phyloP scores from a whole-genome alignment of 2,888 invertebrate genomes.

The Neoscelio sp. region DNA sequence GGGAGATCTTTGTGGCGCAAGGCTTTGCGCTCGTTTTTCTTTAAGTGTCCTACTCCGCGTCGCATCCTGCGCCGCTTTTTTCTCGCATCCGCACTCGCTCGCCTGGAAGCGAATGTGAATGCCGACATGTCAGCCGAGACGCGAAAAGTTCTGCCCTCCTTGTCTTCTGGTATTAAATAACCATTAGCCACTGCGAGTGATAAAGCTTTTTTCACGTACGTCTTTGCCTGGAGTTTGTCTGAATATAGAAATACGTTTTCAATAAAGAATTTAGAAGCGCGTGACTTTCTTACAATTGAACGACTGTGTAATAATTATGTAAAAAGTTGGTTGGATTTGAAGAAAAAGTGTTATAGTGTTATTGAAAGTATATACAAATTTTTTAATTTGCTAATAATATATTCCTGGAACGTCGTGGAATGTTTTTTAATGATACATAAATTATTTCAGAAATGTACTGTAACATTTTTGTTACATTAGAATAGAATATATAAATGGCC shows the following conservation, averaged over 20 bases:
- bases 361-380: no score
- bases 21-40: constrained; percentile 46
- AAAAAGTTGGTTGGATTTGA: no score
- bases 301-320: constrained; percentile 31
- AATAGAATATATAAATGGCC: no score
- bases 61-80: constrained; percentile 54
- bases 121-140: constrained; percentile 68
- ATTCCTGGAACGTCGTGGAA: no score
- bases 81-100: constrained; percentile 41
- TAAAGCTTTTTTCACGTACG: constrained; percentile 74
- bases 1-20: constrained; percentile 15
- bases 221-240: constrained; percentile 75
- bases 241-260: no score
- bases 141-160: constrained; percentile 72
- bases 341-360: no score
- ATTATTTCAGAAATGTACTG: no score
- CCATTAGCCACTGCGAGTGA: constrained; percentile 75
- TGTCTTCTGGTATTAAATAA: constrained; percentile 74
- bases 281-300: no score
- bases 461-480: no score
- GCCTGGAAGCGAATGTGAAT: constrained; percentile 27
- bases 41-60: constrained; percentile 32
- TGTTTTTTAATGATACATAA: no score
- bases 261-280: no score
- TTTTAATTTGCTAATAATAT: no score